Evolutionary conservation across 2,888 invertebrate genomes (phyloP), one percentile per base, ranked within the genome.

Genomic region (Epirrita christyi): DNA sequence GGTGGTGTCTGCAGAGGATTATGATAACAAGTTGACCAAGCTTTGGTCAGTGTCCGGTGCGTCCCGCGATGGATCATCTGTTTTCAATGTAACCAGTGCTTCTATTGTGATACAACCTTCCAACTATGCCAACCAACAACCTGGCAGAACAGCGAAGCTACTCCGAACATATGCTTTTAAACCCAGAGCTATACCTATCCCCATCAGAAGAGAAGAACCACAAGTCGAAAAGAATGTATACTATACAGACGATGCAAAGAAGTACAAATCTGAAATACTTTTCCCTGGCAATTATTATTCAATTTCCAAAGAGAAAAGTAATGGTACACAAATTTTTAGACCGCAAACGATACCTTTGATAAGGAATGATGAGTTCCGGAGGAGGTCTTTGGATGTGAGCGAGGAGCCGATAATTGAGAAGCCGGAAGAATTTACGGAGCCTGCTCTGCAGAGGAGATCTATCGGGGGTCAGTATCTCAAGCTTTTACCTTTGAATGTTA

Each of bases 241-340:
- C 62, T 88, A 90, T 62, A 69, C 80, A 59, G 78, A 85, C 44
- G 70, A 75, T 34, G 69, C 68, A 32, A 79, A 80, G 44, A 80
- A 83, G 64, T 77, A 80, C 66, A 88, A 85, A 65, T 73, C 86
- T 59, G 84, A 86, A 48, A 69, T 80, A 65, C 90, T 88, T 85
- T 88, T 89, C 84, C 87, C 90, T 71, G 91, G 90, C 83, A 89
- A 89, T 89, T 91, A 86, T 77, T 76, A 85, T 55, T 77, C 82
- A 81, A 91, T 91, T 88, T 85, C 88, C 85, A 86, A 88, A 81
- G 86, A 83, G 85, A 91, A 88, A 83, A 86, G 86, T 71, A 75
- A 76, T 71, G 72, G 71, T 38, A 62, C 50, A 1, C 45, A 68
- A 37, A 64, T 71, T 48, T 90, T 89, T 65, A 78, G 80, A 55